These are phyloP conservation scores for Noctilio leporinus DNA, from an alignment of 2,113 vertebrate genomes.

Conservation along the genomic window DNA sequence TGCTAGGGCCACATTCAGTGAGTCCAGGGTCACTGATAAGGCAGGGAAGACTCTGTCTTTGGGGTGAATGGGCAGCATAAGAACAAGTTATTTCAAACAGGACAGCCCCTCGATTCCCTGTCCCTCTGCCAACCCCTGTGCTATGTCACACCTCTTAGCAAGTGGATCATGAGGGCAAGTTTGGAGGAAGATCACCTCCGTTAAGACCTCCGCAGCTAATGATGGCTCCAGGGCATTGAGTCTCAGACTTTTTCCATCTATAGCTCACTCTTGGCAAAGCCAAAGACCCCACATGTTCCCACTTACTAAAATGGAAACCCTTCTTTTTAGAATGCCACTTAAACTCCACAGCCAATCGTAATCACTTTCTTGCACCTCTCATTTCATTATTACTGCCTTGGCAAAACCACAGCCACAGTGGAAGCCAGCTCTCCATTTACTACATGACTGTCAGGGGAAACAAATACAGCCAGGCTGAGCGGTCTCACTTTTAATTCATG, in stretches of 20 bases:
- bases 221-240: neutral
- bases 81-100: neutral
- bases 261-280: constrained; percentile 37
- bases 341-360: neutral
- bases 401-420: neutral
- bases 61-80: neutral
- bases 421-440: neutral
- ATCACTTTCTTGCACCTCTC: neutral
- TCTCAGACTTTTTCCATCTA: constrained; percentile 33
- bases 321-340: constrained; percentile 23
- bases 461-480: neutral
- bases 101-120: neutral
- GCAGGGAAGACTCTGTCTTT: neutral
- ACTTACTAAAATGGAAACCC: constrained; percentile 32
- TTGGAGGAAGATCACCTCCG: neutral
- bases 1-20: neutral
- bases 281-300: constrained; percentile 42
- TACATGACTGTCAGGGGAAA: neutral
- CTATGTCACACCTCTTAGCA: neutral
- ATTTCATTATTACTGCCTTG: neutral
- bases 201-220: constrained; percentile 29
- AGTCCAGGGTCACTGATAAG: neutral
- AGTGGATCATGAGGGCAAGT: neutral
- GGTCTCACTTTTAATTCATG: neutral
- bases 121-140: neutral